These are phyloP conservation scores for Myotis findleyi DNA, from an alignment of 2,797 vertebrate species.

Conservation along the genomic window DNA sequence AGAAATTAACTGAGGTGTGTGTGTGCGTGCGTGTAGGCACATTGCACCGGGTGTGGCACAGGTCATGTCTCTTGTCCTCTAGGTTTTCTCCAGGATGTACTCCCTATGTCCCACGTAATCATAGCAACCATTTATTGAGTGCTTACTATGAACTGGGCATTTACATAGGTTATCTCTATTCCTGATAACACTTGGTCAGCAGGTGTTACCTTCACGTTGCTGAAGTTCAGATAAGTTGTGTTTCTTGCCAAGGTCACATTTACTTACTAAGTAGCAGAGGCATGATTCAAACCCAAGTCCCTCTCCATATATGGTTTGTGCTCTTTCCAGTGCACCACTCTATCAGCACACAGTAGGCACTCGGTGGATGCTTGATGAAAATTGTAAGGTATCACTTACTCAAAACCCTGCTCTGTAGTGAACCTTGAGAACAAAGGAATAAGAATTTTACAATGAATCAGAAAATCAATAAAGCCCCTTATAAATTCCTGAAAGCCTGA, in stretches of 20 bases:
- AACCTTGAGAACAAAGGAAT: slow-evolving; percentile 36
- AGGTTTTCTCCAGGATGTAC: neutral
- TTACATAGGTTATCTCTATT: neutral
- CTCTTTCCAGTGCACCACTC: neutral
- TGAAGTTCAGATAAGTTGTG: neutral
- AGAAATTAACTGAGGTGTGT: neutral
- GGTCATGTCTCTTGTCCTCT: neutral
- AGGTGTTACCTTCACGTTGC: neutral
- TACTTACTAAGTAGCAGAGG: neutral
- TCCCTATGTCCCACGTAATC: neutral
- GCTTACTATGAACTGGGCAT: neutral
- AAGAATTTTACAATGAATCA: slow-evolving; percentile 19
- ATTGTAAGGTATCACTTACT: neutral
- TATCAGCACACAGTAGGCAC: neutral
- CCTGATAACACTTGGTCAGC: neutral
- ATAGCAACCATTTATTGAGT: neutral
- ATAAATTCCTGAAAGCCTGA: neutral
- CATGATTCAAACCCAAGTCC: neutral
- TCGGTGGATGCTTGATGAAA: neutral
- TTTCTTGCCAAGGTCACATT: neutral
- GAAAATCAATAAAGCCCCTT: neutral
- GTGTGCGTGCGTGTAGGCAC: neutral
- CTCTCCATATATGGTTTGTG: neutral
- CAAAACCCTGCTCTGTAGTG: neutral
- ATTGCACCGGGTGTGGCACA: neutral